Percentiles rank a stretch among this genome's conserved stretches.
These are phyloP conservation scores for Platorchestia sp. DNA, from an alignment of 1,140 invertebrate species.

Conservation along the genomic window DNA sequence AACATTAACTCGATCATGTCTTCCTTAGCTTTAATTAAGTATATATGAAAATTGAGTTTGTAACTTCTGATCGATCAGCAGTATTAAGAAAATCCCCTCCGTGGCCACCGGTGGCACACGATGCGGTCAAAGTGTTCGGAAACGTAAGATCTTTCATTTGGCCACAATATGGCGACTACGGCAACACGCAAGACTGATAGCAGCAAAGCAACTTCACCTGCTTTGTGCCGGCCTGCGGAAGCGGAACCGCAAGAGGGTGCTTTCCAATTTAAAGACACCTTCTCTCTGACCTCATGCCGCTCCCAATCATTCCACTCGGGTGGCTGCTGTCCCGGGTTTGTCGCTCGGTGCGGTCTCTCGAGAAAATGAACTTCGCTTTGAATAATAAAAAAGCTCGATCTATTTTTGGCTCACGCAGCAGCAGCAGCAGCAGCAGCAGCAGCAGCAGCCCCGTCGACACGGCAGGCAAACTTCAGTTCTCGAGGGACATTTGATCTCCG, in stretches of 20 bases:
- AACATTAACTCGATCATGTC: too few relatives aligned
- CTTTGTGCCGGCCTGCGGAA: not conserved
- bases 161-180: not conserved
- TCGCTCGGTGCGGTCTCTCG: not conserved
- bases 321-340: not conserved
- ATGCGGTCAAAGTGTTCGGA: too few relatives aligned
- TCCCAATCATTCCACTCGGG: not conserved
- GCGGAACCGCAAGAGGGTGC: not conserved
- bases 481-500: not conserved
- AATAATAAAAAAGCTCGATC: not conserved
- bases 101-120: not conserved
- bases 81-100: not conserved
- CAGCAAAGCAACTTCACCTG: not conserved
- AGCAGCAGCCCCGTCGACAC: not conserved
- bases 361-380: not conserved
- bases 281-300: not conserved
- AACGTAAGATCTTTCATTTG: too few relatives aligned
- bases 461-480: constrained; percentile 20
- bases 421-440: not conserved
- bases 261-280: not conserved
- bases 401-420: constrained; percentile 4
- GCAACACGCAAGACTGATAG: not conserved
- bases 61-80: not conserved
- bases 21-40: too few relatives aligned
- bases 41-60: not conserved